These are phyloP conservation scores for Plecotus auritus DNA, from an alignment of 2,113 vertebrate genomes.

Conservation along the genomic window DNA sequence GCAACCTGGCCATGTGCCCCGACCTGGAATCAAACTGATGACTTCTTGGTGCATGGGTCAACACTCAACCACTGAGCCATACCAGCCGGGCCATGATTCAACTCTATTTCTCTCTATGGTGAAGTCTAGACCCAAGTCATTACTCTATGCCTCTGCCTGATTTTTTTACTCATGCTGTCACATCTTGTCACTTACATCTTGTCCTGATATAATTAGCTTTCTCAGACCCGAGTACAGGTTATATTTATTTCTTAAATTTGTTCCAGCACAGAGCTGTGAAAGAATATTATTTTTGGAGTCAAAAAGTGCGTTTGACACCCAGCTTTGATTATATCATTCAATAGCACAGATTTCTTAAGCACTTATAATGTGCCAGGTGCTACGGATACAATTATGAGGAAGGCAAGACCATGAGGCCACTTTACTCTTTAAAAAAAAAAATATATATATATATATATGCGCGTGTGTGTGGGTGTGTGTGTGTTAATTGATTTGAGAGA, in stretches of 20 bases:
- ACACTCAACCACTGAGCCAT: too few relatives aligned
- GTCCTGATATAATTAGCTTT: background rate
- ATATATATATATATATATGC: too few relatives aligned
- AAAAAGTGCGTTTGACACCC: background rate
- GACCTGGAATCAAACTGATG: too few relatives aligned
- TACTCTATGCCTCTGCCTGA: background rate
- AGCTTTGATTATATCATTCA: background rate
- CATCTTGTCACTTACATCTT: background rate
- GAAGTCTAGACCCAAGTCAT: background rate
- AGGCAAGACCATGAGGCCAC: background rate
- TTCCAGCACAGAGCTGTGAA: background rate
- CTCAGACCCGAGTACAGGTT: background rate
- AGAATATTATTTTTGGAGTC: background rate
- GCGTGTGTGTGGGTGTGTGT: too few relatives aligned
- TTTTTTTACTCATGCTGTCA: background rate
- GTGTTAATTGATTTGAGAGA: too few relatives aligned
- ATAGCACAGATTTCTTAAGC: background rate
- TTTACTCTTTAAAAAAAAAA: background rate
- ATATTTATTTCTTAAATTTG: background rate
- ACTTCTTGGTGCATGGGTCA: too few relatives aligned
- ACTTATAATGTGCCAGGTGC: background rate
- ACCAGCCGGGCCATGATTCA: fast-evolving
- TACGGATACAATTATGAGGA: background rate
- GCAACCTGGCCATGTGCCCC: too few relatives aligned
- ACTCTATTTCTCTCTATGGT: background rate